A percentile compares a stretch with the other conserved stretches of the same genome.
These are phyloP conservation scores for Aphodius granarius DNA, from an alignment of 2,888 invertebrate species.

Conservation along the genomic window DNA sequence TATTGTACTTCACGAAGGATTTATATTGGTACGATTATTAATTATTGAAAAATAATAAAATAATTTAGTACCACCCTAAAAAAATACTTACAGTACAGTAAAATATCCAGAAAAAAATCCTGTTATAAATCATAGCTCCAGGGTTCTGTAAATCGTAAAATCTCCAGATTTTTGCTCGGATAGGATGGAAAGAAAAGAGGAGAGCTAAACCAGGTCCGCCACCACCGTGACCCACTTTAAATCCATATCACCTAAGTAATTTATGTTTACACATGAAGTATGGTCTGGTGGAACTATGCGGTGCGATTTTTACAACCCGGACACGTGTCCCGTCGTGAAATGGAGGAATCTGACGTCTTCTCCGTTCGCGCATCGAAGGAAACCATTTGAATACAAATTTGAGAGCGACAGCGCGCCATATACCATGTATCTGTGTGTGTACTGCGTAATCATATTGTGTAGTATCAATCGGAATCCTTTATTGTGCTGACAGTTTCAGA, in stretches of 20 bases:
- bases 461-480: constrained; percentile 28
- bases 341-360: constrained; percentile 38
- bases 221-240: constrained; percentile 23
- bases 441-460: constrained; percentile 29
- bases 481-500: constrained; percentile 20
- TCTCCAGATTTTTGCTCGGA: background rate
- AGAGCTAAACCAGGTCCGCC: background rate
- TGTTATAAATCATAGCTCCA: background rate
- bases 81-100: background rate
- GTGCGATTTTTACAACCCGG: constrained; percentile 30
- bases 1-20: background rate
- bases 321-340: constrained; percentile 36
- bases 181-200: background rate
- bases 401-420: background rate
- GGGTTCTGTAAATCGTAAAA: constrained; percentile 11
- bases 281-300: constrained; percentile 23
- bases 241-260: constrained; percentile 27
- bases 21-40: background rate
- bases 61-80: background rate
- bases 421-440: constrained; percentile 14
- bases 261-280: constrained; percentile 27
- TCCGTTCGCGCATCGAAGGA: constrained; percentile 32
- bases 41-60: background rate
- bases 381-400: constrained; percentile 39
- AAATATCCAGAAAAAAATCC: background rate